A percentile compares a stretch with the other conserved stretches of the same genome.
These are phyloP conservation scores for Prorops nasuta DNA, from an alignment of 1,140 invertebrate genomes.

Conservation along the genomic window DNA sequence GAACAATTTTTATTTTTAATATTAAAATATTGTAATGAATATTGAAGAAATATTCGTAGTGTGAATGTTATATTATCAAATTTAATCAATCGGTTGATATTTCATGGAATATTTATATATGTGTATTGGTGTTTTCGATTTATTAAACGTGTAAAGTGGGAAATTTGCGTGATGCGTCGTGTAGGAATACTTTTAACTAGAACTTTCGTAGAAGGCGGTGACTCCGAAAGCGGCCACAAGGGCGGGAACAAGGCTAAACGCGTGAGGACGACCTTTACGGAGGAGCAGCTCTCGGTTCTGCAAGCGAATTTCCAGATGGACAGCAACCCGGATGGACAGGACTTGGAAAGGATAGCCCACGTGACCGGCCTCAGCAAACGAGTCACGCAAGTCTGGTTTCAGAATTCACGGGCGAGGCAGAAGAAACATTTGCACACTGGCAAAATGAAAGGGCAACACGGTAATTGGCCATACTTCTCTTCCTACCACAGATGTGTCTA, in stretches of 20 bases:
- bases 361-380: conserved; percentile 95
- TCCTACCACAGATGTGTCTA: neutral
- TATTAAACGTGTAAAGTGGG: too few relatives aligned
- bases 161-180: too few relatives aligned
- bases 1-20: too few relatives aligned
- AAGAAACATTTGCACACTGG: conserved; percentile 96
- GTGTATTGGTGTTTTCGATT: too few relatives aligned
- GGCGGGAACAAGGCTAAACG: conserved; percentile 84
- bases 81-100: too few relatives aligned
- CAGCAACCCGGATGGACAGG: conserved; percentile 97
- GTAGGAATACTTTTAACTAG: conserved; percentile 24
- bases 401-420: conserved; percentile 95
- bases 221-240: conserved; percentile 82
- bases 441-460: conserved; percentile 66
- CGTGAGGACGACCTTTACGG: conserved; percentile 95
- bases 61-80: too few relatives aligned
- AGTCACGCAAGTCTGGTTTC: conserved; percentile 99
- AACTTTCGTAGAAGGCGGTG: conserved; percentile 72
- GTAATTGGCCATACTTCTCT: conserved; percentile 16
- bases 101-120: too few relatives aligned
- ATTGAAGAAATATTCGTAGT: too few relatives aligned
- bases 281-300: conserved; percentile 94
- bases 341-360: conserved; percentile 95
- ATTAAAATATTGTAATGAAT: too few relatives aligned
- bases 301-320: conserved; percentile 98